phyloP scores from a whole-genome alignment of 37 sponge, comb jelly and placozoan species.

The Halichondria panicea region DNA sequence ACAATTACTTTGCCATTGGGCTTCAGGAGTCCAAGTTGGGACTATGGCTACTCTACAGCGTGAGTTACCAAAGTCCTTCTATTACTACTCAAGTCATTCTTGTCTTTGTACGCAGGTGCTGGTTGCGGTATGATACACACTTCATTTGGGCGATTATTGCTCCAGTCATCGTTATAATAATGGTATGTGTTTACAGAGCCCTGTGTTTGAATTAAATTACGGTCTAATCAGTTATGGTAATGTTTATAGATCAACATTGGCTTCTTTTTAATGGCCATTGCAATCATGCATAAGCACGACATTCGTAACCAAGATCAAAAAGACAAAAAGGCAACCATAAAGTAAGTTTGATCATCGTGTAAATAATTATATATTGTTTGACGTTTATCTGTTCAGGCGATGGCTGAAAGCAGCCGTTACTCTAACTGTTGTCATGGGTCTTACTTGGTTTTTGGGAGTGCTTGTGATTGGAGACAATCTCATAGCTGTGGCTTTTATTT shows the following conservation, averaged over 20 bases:
- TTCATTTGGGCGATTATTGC: slow-evolving; percentile 60
- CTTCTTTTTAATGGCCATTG: slow-evolving; percentile 41
- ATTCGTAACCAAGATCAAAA: neutral
- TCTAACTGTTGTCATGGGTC: slow-evolving; percentile 43
- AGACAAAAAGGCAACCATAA: neutral
- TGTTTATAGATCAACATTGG: slow-evolving; percentile 20
- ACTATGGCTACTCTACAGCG: slow-evolving; percentile 12
- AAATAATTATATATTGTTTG: neutral
- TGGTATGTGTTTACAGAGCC: neutral
- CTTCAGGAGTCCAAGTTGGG: neutral
- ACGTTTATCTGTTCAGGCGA: neutral
- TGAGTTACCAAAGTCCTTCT: neutral
- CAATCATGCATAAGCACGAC: slow-evolving; percentile 24
- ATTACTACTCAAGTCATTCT: neutral
- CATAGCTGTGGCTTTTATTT: slow-evolving; percentile 28
- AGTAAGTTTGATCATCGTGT: neutral
- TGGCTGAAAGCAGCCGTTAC: slow-evolving; percentile 41
- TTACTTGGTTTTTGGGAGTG: slow-evolving; percentile 50
- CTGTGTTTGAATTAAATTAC: neutral
- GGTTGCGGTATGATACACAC: slow-evolving; percentile 31
- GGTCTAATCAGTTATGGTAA: neutral
- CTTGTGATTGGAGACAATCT: slow-evolving; percentile 22
- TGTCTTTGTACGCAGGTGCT: slow-evolving; percentile 6
- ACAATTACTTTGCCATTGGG: slow-evolving; percentile 6
- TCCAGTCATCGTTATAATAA: slow-evolving; percentile 59